These are phyloP conservation scores for Nymphalis c-album DNA, from an alignment of 2,888 invertebrate species.

Conservation along the genomic window DNA sequence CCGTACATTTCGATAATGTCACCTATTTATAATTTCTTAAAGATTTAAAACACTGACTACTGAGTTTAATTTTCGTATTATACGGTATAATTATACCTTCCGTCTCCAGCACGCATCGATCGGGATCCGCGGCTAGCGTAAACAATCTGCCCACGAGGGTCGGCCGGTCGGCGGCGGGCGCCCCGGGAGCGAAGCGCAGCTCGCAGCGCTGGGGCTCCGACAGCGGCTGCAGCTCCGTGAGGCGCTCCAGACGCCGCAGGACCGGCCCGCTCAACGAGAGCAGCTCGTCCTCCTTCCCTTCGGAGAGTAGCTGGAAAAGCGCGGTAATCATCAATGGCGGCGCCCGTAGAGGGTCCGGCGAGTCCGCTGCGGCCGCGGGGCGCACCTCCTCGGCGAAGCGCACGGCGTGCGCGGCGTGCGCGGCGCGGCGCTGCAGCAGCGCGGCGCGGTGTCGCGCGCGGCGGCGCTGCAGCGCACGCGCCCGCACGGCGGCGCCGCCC, in stretches of 20 bases:
- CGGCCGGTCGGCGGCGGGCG: constrained; percentile 56
- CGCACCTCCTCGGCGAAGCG: constrained; percentile 83
- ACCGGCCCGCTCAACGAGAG: constrained; percentile 85
- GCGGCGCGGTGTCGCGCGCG: constrained; percentile 65
- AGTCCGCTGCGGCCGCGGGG: background rate
- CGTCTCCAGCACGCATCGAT: constrained; percentile 80
- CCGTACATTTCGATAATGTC: no score
- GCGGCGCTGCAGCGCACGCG: constrained; percentile 72
- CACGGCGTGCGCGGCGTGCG: constrained; percentile 82
- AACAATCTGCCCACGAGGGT: constrained; percentile 71
- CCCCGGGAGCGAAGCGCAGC: constrained; percentile 63
- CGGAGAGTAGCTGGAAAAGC: constrained; percentile 71
- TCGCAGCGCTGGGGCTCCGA: constrained; percentile 55
- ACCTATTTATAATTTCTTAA: no score
- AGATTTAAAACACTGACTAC: no score
- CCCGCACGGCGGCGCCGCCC: constrained; percentile 76
- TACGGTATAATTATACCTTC: constrained; percentile 78
- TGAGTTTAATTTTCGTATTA: no score
- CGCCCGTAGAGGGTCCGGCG: background rate
- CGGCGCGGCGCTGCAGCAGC: constrained; percentile 76
- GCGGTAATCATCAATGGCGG: background rate
- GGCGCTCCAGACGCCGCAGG: constrained; percentile 83
- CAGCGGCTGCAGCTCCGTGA: constrained; percentile 78
- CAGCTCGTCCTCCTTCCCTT: constrained; percentile 87
- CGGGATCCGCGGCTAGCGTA: constrained; percentile 84